Base-by-base conservation (phyloP, 2,888 invertebrate species). In the Hydraecia micacea region DNA sequence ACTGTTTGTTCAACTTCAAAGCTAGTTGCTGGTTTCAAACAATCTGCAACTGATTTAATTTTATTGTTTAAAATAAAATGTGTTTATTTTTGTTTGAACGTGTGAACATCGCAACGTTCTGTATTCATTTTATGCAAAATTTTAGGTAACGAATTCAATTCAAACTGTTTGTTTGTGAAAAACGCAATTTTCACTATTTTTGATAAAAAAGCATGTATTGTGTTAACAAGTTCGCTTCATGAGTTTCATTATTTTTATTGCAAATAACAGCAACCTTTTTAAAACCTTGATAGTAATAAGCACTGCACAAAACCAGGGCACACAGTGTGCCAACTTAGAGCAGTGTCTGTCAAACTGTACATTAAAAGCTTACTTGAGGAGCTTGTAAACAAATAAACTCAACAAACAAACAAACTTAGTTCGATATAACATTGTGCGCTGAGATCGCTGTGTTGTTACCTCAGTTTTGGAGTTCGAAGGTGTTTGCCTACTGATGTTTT, bases 281-380 rank as follows among this genome's bases (percentile, higher is more conserved):
- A 49, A 25, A 42, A 55, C 18, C 4, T 18, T 55, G 25, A 46
- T 46, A 42, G 2, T 42, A 42, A 25, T 75, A n/a, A 52, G 5
- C 36, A 1, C 15, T 18, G 8, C 28, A 21, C 21, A 8, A 46
- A 77, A 3, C 65, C 7, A 3, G 3, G 13, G 21, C 52, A 28
- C 77, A 55, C 69, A 62, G 18, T 63, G 46, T 55, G 60, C 52
- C 11, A 68, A 70, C 71, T 66, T 36, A 36, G 52, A 39, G 60
- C 58, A 77, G 72, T 67, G n/a, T 55, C 62, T 80, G 71, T 79
- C 81, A 74, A 80, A 86, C 71, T 81, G 58, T 76, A 76, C 79
- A 77, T 79, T 83, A 79, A 81, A 81, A 77, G 49, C 69, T 81
- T 77, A 77, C 69, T 70, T 77, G 25, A 72, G 60, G 62, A 68